Evolutionary conservation across 2,797 vertebrate genomes (phyloP).

Genomic region (Rhinogobio ventralis): DNA sequence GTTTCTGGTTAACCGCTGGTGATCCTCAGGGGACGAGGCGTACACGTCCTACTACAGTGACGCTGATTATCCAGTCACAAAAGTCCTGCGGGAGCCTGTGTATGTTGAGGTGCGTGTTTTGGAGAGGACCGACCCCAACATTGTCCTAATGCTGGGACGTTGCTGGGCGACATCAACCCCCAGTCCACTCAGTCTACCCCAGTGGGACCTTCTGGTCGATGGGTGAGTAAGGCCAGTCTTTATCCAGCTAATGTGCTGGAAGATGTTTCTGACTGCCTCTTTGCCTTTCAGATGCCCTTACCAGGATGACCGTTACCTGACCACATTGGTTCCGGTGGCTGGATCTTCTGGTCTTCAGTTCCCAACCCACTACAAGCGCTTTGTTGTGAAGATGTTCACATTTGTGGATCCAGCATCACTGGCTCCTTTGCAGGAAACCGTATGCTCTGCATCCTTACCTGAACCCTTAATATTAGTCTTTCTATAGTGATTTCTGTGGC

Average conservation of each 20-base stretch:
- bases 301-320: slow-evolving; percentile 68
- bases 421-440: slow-evolving; percentile 61
- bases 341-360: slow-evolving; percentile 52
- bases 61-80: slow-evolving; percentile 37
- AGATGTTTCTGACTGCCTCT: not conserved
- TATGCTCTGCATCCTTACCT: slow-evolving; percentile 36
- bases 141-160: too few species aligned
- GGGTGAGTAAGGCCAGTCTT: too few species aligned
- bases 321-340: slow-evolving; percentile 57
- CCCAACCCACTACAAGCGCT: slow-evolving; percentile 69
- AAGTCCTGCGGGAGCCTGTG: slow-evolving; percentile 31
- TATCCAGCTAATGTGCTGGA: too few species aligned
- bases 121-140: too few species aligned
- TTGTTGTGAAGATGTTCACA: slow-evolving; percentile 78
- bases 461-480: too few species aligned
- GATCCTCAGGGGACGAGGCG: not conserved
- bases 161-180: too few species aligned
- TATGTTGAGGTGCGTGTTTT: not conserved
- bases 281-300: slow-evolving; percentile 65
- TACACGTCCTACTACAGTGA: slow-evolving; percentile 31
- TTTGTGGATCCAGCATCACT: slow-evolving; percentile 64
- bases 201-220: too few species aligned
- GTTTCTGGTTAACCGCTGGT: slow-evolving; percentile 67
- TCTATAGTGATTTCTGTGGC: too few species aligned
- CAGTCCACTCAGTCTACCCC: too few species aligned